Evolutionary conservation across 2,113 vertebrate genomes (phyloP).

Genomic region (Apistogramma diplotaenia): DNA sequence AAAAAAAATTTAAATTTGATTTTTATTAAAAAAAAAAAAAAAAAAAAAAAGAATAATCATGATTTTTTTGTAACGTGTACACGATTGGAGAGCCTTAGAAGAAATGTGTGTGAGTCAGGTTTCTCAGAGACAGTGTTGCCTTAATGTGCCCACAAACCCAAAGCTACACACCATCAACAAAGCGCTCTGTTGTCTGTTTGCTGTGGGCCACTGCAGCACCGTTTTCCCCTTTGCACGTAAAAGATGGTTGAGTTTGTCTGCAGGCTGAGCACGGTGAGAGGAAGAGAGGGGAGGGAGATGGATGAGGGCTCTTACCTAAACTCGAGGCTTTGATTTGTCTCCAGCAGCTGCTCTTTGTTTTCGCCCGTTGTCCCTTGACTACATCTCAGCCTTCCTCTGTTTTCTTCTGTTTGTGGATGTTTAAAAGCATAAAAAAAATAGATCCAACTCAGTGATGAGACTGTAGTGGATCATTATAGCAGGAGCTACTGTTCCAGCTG

Average conservation of each 20-base stretch:
- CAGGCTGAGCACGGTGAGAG: slow-evolving; percentile 26
- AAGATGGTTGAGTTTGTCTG: slow-evolving; percentile 21
- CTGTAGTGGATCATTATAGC: neutral
- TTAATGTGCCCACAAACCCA: slow-evolving; percentile 20
- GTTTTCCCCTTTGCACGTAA: neutral
- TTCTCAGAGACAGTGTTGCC: neutral
- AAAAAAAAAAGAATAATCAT: too few relatives aligned
- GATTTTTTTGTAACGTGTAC: neutral
- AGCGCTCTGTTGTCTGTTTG: slow-evolving; percentile 33
- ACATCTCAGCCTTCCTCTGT: neutral
- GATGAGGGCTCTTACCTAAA: slow-evolving; percentile 1
- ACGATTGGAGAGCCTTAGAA: neutral
- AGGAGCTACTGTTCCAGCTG: neutral
- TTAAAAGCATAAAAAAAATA: neutral
- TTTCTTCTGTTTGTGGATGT: neutral
- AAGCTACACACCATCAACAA: slow-evolving; percentile 49
- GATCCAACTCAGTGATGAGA: neutral
- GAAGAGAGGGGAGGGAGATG: neutral
- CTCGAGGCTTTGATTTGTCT: slow-evolving; percentile 35
- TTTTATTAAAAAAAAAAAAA: neutral
- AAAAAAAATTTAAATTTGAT: neutral
- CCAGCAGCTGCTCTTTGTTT: neutral
- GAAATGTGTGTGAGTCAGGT: neutral
- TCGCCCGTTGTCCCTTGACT: neutral
- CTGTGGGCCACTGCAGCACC: slow-evolving; percentile 32